A percentile compares a stretch with the other conserved stretches of the same genome.
These are phyloP conservation scores for Drosophila fuyamai DNA, from an alignment of 1,140 invertebrate species.

Conservation along the genomic window DNA sequence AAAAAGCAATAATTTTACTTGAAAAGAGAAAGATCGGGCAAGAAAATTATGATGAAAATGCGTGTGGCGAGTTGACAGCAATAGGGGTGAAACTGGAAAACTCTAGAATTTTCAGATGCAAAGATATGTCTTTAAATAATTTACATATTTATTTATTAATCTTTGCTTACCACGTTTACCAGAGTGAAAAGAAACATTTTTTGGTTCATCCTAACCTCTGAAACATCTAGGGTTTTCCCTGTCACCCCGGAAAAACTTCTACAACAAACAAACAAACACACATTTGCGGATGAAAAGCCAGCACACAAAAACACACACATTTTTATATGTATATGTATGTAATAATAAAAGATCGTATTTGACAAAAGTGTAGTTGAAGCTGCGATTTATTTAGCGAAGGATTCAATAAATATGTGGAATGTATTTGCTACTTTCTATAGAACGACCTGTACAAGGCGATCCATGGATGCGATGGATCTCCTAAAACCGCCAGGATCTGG, in stretches of 20 bases:
- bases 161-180: not conserved
- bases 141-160: not conserved
- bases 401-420: slow-evolving; percentile 70
- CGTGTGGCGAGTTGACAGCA: slow-evolving; percentile 49
- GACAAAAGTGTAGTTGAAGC: slow-evolving; percentile 60
- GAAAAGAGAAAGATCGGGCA: slow-evolving; percentile 45
- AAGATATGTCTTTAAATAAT: not conserved
- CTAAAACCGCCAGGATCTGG: not conserved
- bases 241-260: slow-evolving; percentile 30
- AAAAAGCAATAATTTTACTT: slow-evolving; percentile 80
- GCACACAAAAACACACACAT: slow-evolving; percentile 52
- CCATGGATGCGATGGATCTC: slow-evolving; percentile 11
- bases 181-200: not conserved
- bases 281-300: slow-evolving; percentile 43
- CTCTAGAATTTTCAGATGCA: not conserved
- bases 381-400: slow-evolving; percentile 60
- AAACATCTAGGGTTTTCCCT: slow-evolving; percentile 11
- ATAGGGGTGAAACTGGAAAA: slow-evolving; percentile 6
- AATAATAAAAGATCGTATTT: slow-evolving; percentile 62
- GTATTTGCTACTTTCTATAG: slow-evolving; percentile 45
- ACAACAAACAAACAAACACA: slow-evolving; percentile 40
- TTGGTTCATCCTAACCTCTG: not conserved
- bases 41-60: slow-evolving; percentile 31
- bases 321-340: slow-evolving; percentile 68
- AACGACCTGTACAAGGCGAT: slow-evolving; percentile 42